A percentile compares a stretch with the other conserved stretches of the same genome.
phyloP scores from a whole-genome alignment of 2,888 invertebrate species.

The Hypselothyrea guttata region DNA sequence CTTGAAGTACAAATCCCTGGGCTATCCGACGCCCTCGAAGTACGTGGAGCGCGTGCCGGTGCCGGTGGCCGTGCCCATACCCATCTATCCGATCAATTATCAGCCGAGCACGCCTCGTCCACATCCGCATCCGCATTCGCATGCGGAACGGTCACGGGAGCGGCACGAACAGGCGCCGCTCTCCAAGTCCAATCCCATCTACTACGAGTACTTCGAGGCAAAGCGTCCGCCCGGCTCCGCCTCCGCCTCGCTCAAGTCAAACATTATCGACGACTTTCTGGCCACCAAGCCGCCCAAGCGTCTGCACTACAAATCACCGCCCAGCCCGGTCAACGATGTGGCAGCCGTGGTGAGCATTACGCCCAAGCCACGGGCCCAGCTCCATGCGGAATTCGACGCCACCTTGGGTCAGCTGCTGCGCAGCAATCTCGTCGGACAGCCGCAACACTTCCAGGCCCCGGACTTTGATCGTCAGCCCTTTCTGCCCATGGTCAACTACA shows the following conservation, averaged over 20 bases:
- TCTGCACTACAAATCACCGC: slow-evolving; percentile 65
- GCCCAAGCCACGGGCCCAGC: slow-evolving; percentile 82
- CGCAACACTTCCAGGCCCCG: slow-evolving; percentile 70
- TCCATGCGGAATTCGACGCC: slow-evolving; percentile 60
- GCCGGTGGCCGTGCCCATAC: slow-evolving; percentile 77
- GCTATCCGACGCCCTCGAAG: slow-evolving; percentile 83
- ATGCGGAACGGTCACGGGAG: slow-evolving; percentile 34
- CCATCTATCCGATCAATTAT: slow-evolving; percentile 72
- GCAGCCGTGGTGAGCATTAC: slow-evolving; percentile 82
- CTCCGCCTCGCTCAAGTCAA: slow-evolving; percentile 55
- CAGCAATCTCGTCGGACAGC: slow-evolving; percentile 62
- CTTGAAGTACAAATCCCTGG: slow-evolving; percentile 62
- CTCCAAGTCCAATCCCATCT: slow-evolving; percentile 81
- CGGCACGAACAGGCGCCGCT: slow-evolving; percentile 55
- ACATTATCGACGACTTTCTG: slow-evolving; percentile 70
- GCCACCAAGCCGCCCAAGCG: slow-evolving; percentile 67
- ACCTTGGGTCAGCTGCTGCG: slow-evolving; percentile 83
- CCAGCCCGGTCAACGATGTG: slow-evolving; percentile 64
- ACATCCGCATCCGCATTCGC: slow-evolving; percentile 21
- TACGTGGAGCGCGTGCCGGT: slow-evolving; percentile 72
- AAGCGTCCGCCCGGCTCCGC: slow-evolving; percentile 74
- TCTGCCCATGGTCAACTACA: slow-evolving; percentile 85
- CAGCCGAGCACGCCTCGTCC: slow-evolving; percentile 63
- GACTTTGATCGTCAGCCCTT: slow-evolving; percentile 85
- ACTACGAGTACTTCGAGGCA: slow-evolving; percentile 82